These are phyloP conservation scores for Sebastes aleutianus DNA, from an alignment of 2,797 vertebrate species.

Conservation along the genomic window DNA sequence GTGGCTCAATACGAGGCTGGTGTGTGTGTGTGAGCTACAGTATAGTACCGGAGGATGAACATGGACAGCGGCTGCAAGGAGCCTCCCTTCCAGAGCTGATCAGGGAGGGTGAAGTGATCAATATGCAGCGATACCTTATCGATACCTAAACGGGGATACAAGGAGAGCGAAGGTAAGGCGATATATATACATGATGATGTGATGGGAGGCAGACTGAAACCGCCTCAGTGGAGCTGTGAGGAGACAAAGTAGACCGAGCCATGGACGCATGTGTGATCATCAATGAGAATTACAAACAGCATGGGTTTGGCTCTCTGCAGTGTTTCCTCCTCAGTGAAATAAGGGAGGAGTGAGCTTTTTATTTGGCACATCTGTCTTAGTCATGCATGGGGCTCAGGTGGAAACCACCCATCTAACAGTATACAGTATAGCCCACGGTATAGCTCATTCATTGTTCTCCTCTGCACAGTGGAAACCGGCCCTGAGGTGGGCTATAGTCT, in stretches of 20 bases:
- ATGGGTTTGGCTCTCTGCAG: slow-evolving; percentile 27
- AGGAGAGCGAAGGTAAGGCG: slow-evolving; percentile 68
- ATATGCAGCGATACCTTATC: slow-evolving; percentile 46
- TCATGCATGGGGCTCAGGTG: slow-evolving; percentile 54
- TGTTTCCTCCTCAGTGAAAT: slow-evolving; percentile 11
- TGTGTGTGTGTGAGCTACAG: slow-evolving; percentile 43
- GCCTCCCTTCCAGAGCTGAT: slow-evolving; percentile 67
- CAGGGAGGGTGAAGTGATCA: not conserved
- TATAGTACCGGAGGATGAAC: slow-evolving; percentile 64
- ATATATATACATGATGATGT: not conserved
- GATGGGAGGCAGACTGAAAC: slow-evolving; percentile 34
- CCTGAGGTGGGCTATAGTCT: slow-evolving; percentile 48
- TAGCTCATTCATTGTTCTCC: slow-evolving; percentile 79
- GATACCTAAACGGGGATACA: slow-evolving; percentile 41
- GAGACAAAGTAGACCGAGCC: slow-evolving; percentile 67
- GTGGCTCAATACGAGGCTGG: slow-evolving; percentile 59
- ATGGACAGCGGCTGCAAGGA: slow-evolving; percentile 56
- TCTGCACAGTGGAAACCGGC: slow-evolving; percentile 55
- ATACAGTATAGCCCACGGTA: slow-evolving; percentile 50
- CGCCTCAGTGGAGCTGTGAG: slow-evolving; percentile 33
- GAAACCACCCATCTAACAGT: slow-evolving; percentile 67
- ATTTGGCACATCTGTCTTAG: slow-evolving; percentile 42
- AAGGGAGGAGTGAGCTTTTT: slow-evolving; percentile 9
- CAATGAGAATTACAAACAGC: slow-evolving; percentile 32
- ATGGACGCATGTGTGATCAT: slow-evolving; percentile 42